Evolutionary conservation across 2,113 vertebrate genomes (phyloP), one percentile per base, ranked within the genome.

Genomic region (Heloderma charlesbogerti): DNA sequence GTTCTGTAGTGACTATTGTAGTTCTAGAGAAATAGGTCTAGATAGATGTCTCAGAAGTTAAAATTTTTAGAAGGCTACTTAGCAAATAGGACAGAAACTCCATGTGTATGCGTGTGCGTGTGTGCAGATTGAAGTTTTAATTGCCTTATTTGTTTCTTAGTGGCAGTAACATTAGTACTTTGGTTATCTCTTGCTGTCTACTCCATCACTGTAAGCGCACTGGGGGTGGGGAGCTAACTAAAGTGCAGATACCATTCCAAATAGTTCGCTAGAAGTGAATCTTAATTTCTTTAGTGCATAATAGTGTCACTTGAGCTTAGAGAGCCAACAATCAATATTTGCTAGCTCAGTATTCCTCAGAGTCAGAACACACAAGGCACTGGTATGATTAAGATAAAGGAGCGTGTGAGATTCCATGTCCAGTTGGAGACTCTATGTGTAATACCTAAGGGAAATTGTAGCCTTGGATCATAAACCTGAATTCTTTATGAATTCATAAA

Each of bases 101-200:
- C 51, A 1, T 10, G 18, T 22, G n/a, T 75, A 78, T 90, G 72
- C 79, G 89, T 3, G 77, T 43, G 57, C 43, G 81, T 54, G 72
- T 92, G 16, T 12, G 13, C 45, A 79, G 86, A 71, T 43, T 71
- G 89, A 78, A 80, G 83, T 86, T 94, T 94, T 95, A 94, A 95
- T 94, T 95, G 88, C 88, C 94, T 95, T 95, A 91, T 93, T 94
- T 93, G 78, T 92, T 95, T 94, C 92, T 86, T 78, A 79, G 81
- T 90, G 89, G 89, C 90, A 95, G 92, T 91, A 92, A 90, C 92
- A 90, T 96, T 93, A 88, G 83, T 89, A 90, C 87, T 92, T 95
- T 37, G 94, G 93, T 94, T 93, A 93, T 95, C 90, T 93, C 88
- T 93, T 91, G 51, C 88, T 92, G 75, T 89, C 92, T 93, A 91